Evolutionary conservation across 1,140 invertebrate genomes (phyloP).

Genomic region (Myzus persicae): DNA sequence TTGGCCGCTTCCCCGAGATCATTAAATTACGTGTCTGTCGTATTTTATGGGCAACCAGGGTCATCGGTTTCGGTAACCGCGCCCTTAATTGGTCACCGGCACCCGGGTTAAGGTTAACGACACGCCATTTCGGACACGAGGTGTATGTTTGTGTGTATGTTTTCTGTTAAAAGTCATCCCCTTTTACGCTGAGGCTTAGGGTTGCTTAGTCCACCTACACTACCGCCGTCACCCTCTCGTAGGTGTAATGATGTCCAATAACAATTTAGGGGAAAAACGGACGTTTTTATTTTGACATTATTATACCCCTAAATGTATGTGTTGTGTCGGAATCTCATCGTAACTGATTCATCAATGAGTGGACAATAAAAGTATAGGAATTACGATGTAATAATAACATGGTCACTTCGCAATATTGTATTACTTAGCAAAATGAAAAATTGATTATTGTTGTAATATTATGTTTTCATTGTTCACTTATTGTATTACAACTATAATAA

Average conservation of each 20-base stretch:
- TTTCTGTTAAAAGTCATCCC: slow-evolving; percentile 51
- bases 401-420: no score
- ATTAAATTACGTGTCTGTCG: slow-evolving; percentile 56
- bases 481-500: no score
- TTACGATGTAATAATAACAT: not conserved
- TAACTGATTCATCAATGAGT: slow-evolving; percentile 39
- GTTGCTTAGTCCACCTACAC: slow-evolving; percentile 45
- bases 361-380: not conserved
- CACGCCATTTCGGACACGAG: slow-evolving; percentile 54
- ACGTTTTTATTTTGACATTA: slow-evolving; percentile 49
- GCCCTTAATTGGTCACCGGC: slow-evolving; percentile 57
- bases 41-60: slow-evolving; percentile 54
- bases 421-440: not conserved
- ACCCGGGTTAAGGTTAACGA: slow-evolving; percentile 57
- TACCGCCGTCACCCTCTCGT: not conserved
- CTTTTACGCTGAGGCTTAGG: slow-evolving; percentile 29
- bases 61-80: slow-evolving; percentile 55
- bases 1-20: slow-evolving; percentile 26
- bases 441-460: not conserved
- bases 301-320: not conserved
- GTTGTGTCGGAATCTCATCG: slow-evolving; percentile 8
- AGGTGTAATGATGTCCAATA: slow-evolving; percentile 57
- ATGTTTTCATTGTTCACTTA: not conserved
- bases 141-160: slow-evolving; percentile 42
- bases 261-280: slow-evolving; percentile 54